phyloP scores from a whole-genome alignment of 2,113 vertebrate species.

The Alectura lathami region DNA sequence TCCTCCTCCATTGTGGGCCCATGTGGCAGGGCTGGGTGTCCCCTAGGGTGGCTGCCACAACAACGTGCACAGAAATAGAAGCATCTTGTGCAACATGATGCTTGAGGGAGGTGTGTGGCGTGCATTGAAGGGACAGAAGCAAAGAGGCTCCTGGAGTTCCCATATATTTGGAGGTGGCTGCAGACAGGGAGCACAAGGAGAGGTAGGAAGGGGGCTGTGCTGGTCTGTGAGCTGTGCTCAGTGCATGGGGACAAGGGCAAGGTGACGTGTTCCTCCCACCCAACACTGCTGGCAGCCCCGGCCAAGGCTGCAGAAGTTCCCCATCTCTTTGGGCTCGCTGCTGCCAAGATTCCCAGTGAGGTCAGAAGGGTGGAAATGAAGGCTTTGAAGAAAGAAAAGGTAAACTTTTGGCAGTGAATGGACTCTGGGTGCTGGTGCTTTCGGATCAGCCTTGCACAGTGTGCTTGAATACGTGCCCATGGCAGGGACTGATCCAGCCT shows the following conservation, averaged over 20 bases:
- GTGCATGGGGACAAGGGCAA: background rate
- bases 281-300: fast-evolving
- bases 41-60: background rate
- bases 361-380: background rate
- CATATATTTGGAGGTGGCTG: background rate
- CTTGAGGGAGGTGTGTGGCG: background rate
- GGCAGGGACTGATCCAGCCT: background rate
- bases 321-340: background rate
- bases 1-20: background rate
- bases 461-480: fast-evolving
- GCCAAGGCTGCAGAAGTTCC: background rate
- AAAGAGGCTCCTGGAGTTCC: background rate
- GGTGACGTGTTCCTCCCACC: background rate
- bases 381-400: background rate
- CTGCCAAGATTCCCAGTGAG: background rate
- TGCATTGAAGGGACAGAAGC: background rate
- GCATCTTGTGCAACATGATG: slow-evolving; percentile 14
- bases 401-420: background rate
- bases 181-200: background rate
- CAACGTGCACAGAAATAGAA: background rate
- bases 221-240: background rate
- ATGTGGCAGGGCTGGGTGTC: background rate
- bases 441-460: background rate
- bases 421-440: background rate
- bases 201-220: fast-evolving